Base-by-base conservation (phyloP, 2,888 invertebrate genomes). In the Platycheirus albimanus region DNA sequence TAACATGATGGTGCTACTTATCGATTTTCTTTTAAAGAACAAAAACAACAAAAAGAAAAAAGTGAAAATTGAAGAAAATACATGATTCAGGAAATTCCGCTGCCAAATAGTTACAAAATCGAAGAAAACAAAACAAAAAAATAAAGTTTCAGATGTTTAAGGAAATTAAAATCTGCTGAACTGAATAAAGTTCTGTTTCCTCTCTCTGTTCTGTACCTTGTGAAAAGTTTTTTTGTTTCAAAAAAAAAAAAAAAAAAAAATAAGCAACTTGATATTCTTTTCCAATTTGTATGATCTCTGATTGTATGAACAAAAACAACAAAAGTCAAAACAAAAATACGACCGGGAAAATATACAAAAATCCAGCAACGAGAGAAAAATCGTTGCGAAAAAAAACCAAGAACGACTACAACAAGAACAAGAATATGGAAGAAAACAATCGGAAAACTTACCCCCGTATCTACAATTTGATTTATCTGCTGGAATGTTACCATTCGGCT, bases 401-500 rank as follows among this genome's bases (percentile, higher is more conserved):
- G 4, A 24, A 20, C 24, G 17, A 43, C 15, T 15, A 28, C 17
- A 10, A 45, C 15, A 13, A 20, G 8, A 11, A 3, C 6, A 11
- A 8, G 24, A 0, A 41, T 20, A 19, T 47, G n/a, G 36, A 17
- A 28, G 28, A 43, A 56, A 58, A 66, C 41, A 71, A 77, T 47
- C 41, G 36, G 11, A 52, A 45, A 77, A 88, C 90, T 90, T 87
- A 90, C 90, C 90, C 94, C 94, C 94, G 90, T 94, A 94, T 92
- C 93, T 92, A 91, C 93, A 93, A 91, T 95, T 94, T 85, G 93
- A 93, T 92, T 97, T 96, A 90, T 96, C 96, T 91, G 95, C 94
- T 89, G 95, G 96, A 92, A 97, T 97, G 93, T 97, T 97, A 89
- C 97, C 97, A 92, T 97, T 97, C 89, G 96, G 96, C 92, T 98